These are phyloP conservation scores for Lichenostomus cassidix DNA, from an alignment of 2,113 vertebrate species.

Conservation along the genomic window DNA sequence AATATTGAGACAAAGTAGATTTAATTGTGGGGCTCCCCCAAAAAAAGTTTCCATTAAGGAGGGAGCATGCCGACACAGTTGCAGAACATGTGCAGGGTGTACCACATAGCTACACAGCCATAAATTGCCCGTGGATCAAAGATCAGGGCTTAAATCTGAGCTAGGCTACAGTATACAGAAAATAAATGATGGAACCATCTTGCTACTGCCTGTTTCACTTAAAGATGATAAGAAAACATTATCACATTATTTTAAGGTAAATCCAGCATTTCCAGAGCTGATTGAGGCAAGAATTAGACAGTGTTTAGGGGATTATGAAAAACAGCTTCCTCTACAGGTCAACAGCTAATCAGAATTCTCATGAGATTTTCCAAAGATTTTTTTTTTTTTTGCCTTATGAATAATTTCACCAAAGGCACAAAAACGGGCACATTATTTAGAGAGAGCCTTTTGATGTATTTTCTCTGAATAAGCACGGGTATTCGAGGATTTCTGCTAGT, in stretches of 20 bases:
- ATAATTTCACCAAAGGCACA: slow-evolving; percentile 98
- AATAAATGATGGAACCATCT: slow-evolving; percentile 73
- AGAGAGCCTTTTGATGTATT: slow-evolving; percentile 97
- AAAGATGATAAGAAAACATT: slow-evolving; percentile 81
- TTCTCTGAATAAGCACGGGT: slow-evolving; percentile 92
- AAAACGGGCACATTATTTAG: slow-evolving; percentile 95
- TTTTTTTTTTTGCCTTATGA: slow-evolving; percentile 88
- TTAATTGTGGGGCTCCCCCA: background rate
- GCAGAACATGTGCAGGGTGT: background rate
- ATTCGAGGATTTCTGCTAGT: slow-evolving; percentile 96
- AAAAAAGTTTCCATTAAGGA: background rate
- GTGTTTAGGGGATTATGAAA: slow-evolving; percentile 92
- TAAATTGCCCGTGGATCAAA: slow-evolving; percentile 73
- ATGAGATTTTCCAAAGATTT: slow-evolving; percentile 92
- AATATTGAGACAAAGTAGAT: background rate
- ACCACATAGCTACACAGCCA: slow-evolving; percentile 36
- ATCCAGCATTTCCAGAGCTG: slow-evolving; percentile 81
- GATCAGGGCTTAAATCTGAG: slow-evolving; percentile 72
- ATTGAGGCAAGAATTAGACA: slow-evolving; percentile 85
- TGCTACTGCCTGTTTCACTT: slow-evolving; percentile 77
- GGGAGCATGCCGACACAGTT: background rate
- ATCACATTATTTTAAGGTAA: slow-evolving; percentile 87
- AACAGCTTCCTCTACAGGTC: slow-evolving; percentile 94
- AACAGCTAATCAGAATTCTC: slow-evolving; percentile 98
- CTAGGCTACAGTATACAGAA: slow-evolving; percentile 68